Evolutionary conservation across 2,113 vertebrate genomes (phyloP).

Genomic region (Chascanopsetta lugubris): DNA sequence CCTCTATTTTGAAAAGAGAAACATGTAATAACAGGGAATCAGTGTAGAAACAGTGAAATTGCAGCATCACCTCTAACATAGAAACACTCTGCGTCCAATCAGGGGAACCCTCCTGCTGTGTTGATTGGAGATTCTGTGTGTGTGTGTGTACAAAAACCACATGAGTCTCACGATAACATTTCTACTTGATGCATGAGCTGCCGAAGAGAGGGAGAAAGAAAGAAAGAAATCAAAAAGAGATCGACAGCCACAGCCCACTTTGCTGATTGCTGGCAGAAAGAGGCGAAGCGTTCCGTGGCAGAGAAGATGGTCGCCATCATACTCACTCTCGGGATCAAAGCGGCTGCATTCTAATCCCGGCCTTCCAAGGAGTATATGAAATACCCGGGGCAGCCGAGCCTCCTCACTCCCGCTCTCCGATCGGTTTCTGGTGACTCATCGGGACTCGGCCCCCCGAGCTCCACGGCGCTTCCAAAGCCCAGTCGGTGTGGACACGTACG

Average conservation of each 20-base stretch:
- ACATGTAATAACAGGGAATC: too few species aligned
- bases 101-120: neutral
- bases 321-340: constrained; percentile 67
- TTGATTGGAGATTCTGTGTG: neutral
- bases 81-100: too few species aligned
- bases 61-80: too few species aligned
- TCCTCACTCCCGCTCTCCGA: constrained; percentile 53
- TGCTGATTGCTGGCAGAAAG: constrained; percentile 44
- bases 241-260: neutral
- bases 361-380: constrained; percentile 50
- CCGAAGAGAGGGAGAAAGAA: neutral
- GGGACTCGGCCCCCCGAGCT: constrained; percentile 24
- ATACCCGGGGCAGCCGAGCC: constrained; percentile 53
- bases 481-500: constrained; percentile 38
- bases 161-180: neutral
- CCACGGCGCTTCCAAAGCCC: constrained; percentile 27
- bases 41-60: too few species aligned
- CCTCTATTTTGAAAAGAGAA: too few species aligned
- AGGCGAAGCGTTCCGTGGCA: constrained; percentile 40
- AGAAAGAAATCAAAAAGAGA: too few species aligned
- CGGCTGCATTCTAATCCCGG: constrained; percentile 50
- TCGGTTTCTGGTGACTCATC: constrained; percentile 61
- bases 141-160: neutral
- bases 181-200: neutral
- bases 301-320: constrained; percentile 43